A percentile compares a stretch with the other conserved stretches of the same genome.
Conservation (phyloP, 35 echinoderm and acorn worm genomes). For the Apostichopus japonicus region DNA sequence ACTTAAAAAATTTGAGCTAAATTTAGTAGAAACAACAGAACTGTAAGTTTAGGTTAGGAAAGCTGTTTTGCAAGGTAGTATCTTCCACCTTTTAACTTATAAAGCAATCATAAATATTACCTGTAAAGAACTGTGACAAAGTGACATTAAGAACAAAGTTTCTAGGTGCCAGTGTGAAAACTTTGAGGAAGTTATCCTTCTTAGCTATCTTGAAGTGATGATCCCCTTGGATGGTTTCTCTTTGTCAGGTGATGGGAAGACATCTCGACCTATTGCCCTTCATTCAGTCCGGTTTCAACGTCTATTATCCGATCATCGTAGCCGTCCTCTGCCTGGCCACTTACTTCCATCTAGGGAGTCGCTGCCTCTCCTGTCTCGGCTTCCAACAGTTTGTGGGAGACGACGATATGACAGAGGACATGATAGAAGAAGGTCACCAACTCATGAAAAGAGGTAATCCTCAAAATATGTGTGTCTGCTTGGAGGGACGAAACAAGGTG, state of each 20-base stretch:
- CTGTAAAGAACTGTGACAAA: too few relatives aligned
- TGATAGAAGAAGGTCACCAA: constrained; percentile 84
- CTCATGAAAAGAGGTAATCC: constrained; percentile 86
- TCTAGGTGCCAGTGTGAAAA: too few relatives aligned
- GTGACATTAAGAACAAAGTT: too few relatives aligned
- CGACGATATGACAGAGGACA: constrained; percentile 95
- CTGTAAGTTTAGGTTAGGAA: too few relatives aligned
- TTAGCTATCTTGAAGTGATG: neutral
- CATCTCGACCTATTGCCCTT: constrained; percentile 90
- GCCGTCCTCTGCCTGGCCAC: constrained; percentile 91
- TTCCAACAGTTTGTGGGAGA: constrained; percentile 99
- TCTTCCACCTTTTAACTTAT: too few relatives aligned
- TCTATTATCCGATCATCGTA: constrained; percentile 97
- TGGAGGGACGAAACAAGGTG: constrained; percentile 76
- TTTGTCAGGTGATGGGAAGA: constrained; percentile 83
- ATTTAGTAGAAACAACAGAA: too few relatives aligned
- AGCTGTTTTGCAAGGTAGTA: too few relatives aligned
- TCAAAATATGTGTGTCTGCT: neutral
- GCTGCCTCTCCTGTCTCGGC: constrained; percentile 91
- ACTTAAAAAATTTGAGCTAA: too few relatives aligned
- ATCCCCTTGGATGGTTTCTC: neutral
- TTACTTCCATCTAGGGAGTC: constrained; percentile 91
- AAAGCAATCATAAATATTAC: too few relatives aligned
- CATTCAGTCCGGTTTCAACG: constrained; percentile 89
- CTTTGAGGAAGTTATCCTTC: too few relatives aligned